These are phyloP conservation scores for Trematomus bernacchii DNA, from an alignment of 2,797 vertebrate species.

Conservation along the genomic window DNA sequence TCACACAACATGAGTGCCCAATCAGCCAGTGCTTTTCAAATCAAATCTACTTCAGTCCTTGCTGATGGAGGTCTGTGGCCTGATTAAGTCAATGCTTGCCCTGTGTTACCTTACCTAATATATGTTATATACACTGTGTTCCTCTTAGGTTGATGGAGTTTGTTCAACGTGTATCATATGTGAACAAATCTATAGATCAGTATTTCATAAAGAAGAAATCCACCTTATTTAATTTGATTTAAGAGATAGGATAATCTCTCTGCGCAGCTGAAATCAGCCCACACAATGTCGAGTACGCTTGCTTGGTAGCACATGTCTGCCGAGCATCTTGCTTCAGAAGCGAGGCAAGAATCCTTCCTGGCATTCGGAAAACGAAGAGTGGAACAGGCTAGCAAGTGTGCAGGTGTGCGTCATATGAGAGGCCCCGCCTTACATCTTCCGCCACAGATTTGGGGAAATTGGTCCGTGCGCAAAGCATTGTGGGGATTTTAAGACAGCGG, in stretches of 20 bases:
- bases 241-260: conserved; percentile 25
- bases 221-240: conserved; percentile 37
- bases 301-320: too few species aligned
- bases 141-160: neutral
- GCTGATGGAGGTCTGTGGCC: conserved; percentile 39
- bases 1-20: conserved; percentile 60
- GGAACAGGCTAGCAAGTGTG: too few species aligned
- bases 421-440: too few species aligned
- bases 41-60: conserved; percentile 54
- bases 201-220: conserved; percentile 16
- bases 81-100: conserved; percentile 61
- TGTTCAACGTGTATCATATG: conserved; percentile 5
- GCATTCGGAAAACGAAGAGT: too few species aligned
- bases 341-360: too few species aligned
- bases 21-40: conserved; percentile 67
- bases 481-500: too few species aligned
- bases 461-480: too few species aligned
- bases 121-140: conserved; percentile 2
- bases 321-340: too few species aligned
- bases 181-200: conserved; percentile 21
- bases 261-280: conserved; percentile 33
- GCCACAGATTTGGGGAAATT: too few species aligned
- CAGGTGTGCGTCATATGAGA: too few species aligned
- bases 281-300: neutral
- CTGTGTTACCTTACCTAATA: neutral